Evolutionary conservation across 1,140 invertebrate species (phyloP).

Genomic region (Drosophila pseudoobscura): DNA sequence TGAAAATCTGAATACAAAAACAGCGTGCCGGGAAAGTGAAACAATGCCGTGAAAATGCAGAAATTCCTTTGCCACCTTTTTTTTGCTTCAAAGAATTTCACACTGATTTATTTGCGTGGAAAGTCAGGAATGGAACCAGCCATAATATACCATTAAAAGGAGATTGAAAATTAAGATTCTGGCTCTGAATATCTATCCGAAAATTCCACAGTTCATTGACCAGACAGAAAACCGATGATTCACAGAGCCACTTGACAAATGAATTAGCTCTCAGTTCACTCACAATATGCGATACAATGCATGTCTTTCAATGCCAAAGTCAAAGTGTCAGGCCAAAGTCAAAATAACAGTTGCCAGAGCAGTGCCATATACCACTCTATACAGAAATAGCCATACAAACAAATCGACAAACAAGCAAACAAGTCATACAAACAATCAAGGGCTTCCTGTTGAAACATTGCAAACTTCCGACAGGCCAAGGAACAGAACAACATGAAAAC

Average conservation of each 20-base stretch:
- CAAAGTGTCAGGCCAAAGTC: constrained; percentile 77
- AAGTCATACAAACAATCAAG: constrained; percentile 69
- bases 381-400: constrained; percentile 32
- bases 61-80: constrained; percentile 57
- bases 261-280: constrained; percentile 71
- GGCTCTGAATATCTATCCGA: neutral
- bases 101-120: constrained; percentile 70
- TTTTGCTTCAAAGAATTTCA: constrained; percentile 59
- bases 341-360: constrained; percentile 66
- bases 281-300: constrained; percentile 64
- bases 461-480: constrained; percentile 76
- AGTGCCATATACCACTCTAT: neutral
- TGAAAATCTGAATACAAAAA: constrained; percentile 45
- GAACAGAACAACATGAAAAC: constrained; percentile 54
- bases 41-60: constrained; percentile 57
- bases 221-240: constrained; percentile 56
- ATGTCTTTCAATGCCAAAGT: constrained; percentile 71
- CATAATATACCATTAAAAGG: constrained; percentile 14
- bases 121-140: constrained; percentile 20
- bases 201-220: constrained; percentile 32
- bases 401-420: constrained; percentile 39
- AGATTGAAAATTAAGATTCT: constrained; percentile 1
- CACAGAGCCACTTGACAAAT: constrained; percentile 74
- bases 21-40: constrained; percentile 25
- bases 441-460: constrained; percentile 79